These are phyloP conservation scores for Thyatira batis DNA, from an alignment of 2,888 invertebrate species.

Conservation along the genomic window DNA sequence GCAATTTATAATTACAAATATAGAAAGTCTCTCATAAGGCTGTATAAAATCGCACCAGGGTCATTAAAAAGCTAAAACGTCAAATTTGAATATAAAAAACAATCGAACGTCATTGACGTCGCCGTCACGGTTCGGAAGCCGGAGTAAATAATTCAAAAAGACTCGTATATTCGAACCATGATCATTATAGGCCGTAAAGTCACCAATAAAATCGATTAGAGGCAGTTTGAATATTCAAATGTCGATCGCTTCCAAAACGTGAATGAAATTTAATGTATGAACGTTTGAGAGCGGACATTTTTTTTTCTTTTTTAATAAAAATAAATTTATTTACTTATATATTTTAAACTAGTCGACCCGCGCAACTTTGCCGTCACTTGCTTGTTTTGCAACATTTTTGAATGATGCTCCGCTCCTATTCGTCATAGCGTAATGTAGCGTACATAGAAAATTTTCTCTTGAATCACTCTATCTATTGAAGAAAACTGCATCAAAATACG, in stretches of 20 bases:
- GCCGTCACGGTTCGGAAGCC: slow-evolving; percentile 14
- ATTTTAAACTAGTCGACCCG: too few species aligned
- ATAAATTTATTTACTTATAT: too few species aligned
- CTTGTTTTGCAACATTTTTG: too few species aligned
- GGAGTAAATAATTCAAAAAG: slow-evolving; percentile 52
- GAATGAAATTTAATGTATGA: slow-evolving; percentile 49
- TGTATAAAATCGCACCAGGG: neutral
- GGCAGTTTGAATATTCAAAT: slow-evolving; percentile 16
- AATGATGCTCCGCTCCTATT: too few species aligned
- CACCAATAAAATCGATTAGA: slow-evolving; percentile 78
- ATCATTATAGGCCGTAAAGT: slow-evolving; percentile 76
- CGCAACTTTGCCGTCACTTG: too few species aligned
- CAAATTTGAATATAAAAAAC: neutral
- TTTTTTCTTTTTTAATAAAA: slow-evolving; percentile 2
- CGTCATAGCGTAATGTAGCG: too few species aligned
- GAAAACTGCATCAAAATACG: too few species aligned
- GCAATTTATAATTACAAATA: slow-evolving; percentile 3
- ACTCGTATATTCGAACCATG: slow-evolving; percentile 54
- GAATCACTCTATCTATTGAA: too few species aligned
- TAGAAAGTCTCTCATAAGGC: too few species aligned
- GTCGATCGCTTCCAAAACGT: slow-evolving; percentile 48
- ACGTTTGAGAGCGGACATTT: slow-evolving; percentile 10
- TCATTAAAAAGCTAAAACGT: neutral
- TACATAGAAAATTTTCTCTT: too few species aligned
- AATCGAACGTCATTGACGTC: neutral